Base-by-base conservation (phyloP, 2,797 vertebrate genomes). In the Xiphorhynchus erythropygius region DNA sequence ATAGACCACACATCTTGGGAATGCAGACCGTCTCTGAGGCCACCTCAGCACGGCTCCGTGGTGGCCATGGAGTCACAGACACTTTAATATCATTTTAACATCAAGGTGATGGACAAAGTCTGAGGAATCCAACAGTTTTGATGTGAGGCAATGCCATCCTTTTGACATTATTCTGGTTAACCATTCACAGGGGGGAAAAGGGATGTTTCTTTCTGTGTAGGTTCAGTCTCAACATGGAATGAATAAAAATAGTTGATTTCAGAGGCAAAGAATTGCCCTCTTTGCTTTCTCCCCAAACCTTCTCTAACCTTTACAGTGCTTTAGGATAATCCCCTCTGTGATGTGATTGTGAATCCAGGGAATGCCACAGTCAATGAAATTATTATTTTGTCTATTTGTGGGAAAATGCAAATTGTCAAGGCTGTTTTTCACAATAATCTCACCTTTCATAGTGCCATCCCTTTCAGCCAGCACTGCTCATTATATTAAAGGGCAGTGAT, bases 1-100 rank as follows among this genome's bases (percentile, higher is more conserved):
- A 81, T 46, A 90, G 91, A 95, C 92, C 94, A 96, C 95, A 93
- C 37, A 55, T 76, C 57, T 82, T 0, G 10, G 87, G 88, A 87
- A 80, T 35, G 32, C 37, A 50, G 57, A 76, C 90, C 0, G 7
- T 39, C 67, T 88, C 56, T 0, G 37, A 92, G 63, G 37, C 62
- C 47, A 39, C 9, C 74, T 78, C 62, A 41, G 53, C 67, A 11
- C 16, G 81, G 52, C 74, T 74, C 81, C 0, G 0, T 49, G 63
- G 90, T 91, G 78, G 24, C 74, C 90, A 30, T 57, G 77, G 89
- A 73, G 39, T 88, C 86, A 41, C 52, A 82, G 75, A 73, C 33
- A 3, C 53, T 90, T 81, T 67, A 24, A 49, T 93, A 73, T 60
- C 68, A 2, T 77, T 82, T 87, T 46, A 83, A 46, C 62, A 50